Evolutionary conservation across 2,113 vertebrate species (phyloP), one percentile per base, ranked within the genome.

Genomic region (Saguinus midas): DNA sequence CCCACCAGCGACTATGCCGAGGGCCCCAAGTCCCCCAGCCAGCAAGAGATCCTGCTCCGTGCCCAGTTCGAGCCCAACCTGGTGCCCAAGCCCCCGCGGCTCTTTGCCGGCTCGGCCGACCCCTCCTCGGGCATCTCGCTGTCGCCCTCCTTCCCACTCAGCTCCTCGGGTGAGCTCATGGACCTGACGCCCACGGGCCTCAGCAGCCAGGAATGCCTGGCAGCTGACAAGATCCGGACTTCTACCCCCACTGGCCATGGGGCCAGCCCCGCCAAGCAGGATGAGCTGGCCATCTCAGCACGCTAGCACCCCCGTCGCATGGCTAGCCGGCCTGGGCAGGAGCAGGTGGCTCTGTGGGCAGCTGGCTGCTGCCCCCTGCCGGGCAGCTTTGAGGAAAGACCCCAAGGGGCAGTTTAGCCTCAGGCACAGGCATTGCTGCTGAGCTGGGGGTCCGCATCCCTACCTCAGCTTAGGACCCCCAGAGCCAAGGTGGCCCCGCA

Each of bases 41-140:
- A 99, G 93, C 99, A 99, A 96, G 99, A 99, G 97, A 99, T 99
- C 97, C 98, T 99, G 96, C 99, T 99, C 91, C 99, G 99, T 87
- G 99, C 99, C 32, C 99, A 99, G 79, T 99, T 99, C 16, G 99
- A 99, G 98, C 99, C 99, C 55, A 99, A 99, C 96, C 97, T 99
- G 55, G 99, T 99, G 95, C 99, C 99, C 88, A 99, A 99, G 97
- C 99, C 99, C 91, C 99, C 99, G 0, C 98, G 99, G 98, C 99
- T 99, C 97, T 99, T 99, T 76, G 99, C 99, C 0, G 99, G 99
- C 96, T 99, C 99, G 0, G 98, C 99, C 0, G 99, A 99, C 97
- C 99, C 99, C 57, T 99, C 99, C 17, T 99, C 99, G 0, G 99
- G 99, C 98, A 99, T 99, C 98, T 99, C 99, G 0, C 99, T 99